phyloP scores from a whole-genome alignment of 30 jellyfish, hydroid and myxozoan species.

The Hydractinia symbiolongicarpus region DNA sequence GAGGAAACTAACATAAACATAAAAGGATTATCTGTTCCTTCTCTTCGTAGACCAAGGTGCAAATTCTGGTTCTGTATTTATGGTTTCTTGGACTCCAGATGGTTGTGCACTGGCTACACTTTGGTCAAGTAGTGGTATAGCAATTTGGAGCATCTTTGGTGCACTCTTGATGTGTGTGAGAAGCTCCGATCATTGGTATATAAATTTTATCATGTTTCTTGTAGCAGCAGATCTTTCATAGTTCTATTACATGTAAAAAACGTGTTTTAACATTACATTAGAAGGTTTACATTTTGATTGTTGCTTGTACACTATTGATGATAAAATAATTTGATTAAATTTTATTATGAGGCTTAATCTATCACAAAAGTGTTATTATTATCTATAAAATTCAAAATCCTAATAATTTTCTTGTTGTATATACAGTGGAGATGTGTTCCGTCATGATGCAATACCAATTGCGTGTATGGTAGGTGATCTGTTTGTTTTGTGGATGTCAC shows the following conservation, averaged over 20 bases:
- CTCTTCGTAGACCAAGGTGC: slow-evolving; percentile 58
- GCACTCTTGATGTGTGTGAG: slow-evolving; percentile 69
- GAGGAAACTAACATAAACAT: too few relatives aligned
- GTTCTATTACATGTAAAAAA: too few relatives aligned
- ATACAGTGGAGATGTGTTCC: slow-evolving; percentile 41
- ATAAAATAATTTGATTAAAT: too few relatives aligned
- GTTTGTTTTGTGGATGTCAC: background rate
- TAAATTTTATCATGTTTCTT: background rate
- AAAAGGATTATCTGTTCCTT: too few relatives aligned
- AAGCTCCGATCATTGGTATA: slow-evolving; percentile 63
- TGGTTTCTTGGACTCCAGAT: slow-evolving; percentile 90
- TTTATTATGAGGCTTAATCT: too few relatives aligned
- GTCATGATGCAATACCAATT: slow-evolving; percentile 45
- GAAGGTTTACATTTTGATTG: background rate
- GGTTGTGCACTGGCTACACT: slow-evolving; percentile 86
- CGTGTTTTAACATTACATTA: background rate
- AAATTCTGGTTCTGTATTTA: slow-evolving; percentile 61
- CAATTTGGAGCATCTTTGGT: slow-evolving; percentile 97
- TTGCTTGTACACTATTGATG: background rate
- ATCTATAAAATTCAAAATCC: too few relatives aligned
- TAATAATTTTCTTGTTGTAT: background rate
- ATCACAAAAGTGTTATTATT: too few relatives aligned
- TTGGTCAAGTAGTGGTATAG: slow-evolving; percentile 88
- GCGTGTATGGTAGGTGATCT: slow-evolving; percentile 36
- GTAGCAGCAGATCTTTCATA: too few relatives aligned